A percentile compares a stretch with the other conserved stretches of the same genome.
Evolutionary conservation across 2,888 invertebrate genomes (phyloP).

Genomic region (Tetheella fluctuosa): DNA sequence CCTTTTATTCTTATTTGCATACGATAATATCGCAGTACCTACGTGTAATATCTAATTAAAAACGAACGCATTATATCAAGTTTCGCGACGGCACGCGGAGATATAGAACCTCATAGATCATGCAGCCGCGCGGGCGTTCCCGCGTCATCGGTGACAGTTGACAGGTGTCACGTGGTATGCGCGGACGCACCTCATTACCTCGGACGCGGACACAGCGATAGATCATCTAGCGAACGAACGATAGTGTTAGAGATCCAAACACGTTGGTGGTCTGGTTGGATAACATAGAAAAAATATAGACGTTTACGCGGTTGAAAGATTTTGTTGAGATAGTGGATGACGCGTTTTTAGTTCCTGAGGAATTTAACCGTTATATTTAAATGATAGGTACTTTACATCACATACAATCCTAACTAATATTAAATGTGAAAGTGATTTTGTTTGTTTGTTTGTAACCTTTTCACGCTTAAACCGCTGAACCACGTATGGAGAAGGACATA

Average conservation of each 20-base stretch:
- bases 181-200: slow-evolving; percentile 19
- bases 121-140: slow-evolving; percentile 72
- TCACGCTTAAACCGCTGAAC: no score
- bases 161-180: slow-evolving; percentile 75
- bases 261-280: slow-evolving; percentile 68
- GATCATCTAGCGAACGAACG: slow-evolving; percentile 72
- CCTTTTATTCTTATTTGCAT: slow-evolving; percentile 20
- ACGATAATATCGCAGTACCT: slow-evolving; percentile 24
- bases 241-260: slow-evolving; percentile 68
- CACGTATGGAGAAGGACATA: no score
- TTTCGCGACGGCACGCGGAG: slow-evolving; percentile 64
- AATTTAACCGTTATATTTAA: neutral
- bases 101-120: slow-evolving; percentile 64
- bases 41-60: slow-evolving; percentile 59
- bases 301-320: slow-evolving; percentile 64
- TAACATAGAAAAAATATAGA: slow-evolving; percentile 59
- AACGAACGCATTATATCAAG: slow-evolving; percentile 63
- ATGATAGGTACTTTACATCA: no score
- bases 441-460: no score
- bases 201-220: slow-evolving; percentile 56
- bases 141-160: slow-evolving; percentile 71
- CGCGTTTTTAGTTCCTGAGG: slow-evolving; percentile 8
- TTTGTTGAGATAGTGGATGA: slow-evolving; percentile 45
- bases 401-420: no score
- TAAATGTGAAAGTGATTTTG: no score